Conservation (phyloP, 2,888 invertebrate genomes). For the Caenorhabditis panamensis region DNA sequence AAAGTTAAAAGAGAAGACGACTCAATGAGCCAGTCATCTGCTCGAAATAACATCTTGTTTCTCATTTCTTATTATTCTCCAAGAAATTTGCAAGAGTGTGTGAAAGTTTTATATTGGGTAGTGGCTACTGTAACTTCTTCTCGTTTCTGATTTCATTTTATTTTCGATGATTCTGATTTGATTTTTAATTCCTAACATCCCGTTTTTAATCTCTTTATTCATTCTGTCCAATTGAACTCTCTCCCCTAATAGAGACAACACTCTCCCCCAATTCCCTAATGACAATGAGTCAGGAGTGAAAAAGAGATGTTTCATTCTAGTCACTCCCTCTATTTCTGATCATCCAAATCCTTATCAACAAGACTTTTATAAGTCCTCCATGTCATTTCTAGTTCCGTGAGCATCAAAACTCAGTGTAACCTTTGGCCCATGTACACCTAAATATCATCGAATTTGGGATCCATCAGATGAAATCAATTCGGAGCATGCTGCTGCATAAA, state of each 20-base stretch:
- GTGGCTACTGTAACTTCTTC: no score
- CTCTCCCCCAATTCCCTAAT: background rate
- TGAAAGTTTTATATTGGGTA: no score
- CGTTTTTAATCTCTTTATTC: no score
- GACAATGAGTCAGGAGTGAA: background rate
- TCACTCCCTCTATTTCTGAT: background rate
- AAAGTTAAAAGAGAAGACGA: no score
- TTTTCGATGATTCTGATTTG: no score
- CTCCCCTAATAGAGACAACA: background rate
- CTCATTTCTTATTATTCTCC: no score
- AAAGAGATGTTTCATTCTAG: background rate
- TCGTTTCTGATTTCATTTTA: no score
- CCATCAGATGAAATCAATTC: slow-evolving; percentile 12
- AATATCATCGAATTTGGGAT: background rate
- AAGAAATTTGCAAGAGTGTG: no score
- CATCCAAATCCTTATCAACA: background rate
- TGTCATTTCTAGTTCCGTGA: background rate
- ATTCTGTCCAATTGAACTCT: background rate
- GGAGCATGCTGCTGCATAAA: background rate
- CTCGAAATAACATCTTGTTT: no score
- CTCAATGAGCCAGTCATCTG: no score
- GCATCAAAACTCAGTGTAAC: background rate
- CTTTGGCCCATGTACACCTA: background rate
- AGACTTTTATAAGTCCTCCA: background rate
- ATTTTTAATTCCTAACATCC: no score